phyloP scores from a whole-genome alignment of 2,113 vertebrate species.

The Solea solea region DNA sequence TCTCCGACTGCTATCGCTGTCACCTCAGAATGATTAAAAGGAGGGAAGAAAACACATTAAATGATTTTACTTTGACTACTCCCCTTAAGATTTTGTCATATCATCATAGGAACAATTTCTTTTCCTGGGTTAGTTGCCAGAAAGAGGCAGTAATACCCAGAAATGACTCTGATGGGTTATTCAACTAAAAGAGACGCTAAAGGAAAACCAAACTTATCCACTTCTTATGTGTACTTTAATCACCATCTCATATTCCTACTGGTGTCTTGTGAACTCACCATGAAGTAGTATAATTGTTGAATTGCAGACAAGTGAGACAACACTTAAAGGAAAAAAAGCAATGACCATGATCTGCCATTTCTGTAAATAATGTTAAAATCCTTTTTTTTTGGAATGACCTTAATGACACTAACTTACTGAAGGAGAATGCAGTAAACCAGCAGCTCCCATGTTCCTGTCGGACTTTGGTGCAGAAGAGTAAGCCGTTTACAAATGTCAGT shows the following conservation, averaged over 20 bases:
- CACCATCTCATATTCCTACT: conserved; percentile 8
- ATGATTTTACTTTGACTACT: conserved; percentile 22
- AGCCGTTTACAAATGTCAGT: too few species aligned
- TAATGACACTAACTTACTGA: too few species aligned
- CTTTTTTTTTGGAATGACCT: too few species aligned
- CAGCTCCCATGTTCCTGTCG: too few species aligned
- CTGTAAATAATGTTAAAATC: too few species aligned
- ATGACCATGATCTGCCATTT: not conserved
- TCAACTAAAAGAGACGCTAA: conserved; percentile 41
- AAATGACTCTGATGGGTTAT: conserved; percentile 22
- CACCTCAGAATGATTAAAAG: conserved; percentile 44
- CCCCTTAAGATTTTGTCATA: not conserved
- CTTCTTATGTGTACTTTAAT: conserved; percentile 20
- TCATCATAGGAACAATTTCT: not conserved
- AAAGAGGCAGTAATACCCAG: conserved; percentile 32
- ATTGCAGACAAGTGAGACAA: not conserved
- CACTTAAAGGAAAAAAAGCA: not conserved
- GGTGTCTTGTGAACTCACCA: conserved; percentile 13
- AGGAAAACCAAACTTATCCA: conserved; percentile 35
- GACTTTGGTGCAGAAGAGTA: too few species aligned
- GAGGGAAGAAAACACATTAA: conserved; percentile 33
- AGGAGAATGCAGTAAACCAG: too few species aligned
- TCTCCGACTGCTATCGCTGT: conserved; percentile 52
- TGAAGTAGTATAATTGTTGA: conserved; percentile 3
- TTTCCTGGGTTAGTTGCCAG: not conserved